Percentiles rank a stretch among this genome's conserved stretches.
phyloP scores from a whole-genome alignment of 2,113 vertebrate species.

The Porphyrio hochstetteri region DNA sequence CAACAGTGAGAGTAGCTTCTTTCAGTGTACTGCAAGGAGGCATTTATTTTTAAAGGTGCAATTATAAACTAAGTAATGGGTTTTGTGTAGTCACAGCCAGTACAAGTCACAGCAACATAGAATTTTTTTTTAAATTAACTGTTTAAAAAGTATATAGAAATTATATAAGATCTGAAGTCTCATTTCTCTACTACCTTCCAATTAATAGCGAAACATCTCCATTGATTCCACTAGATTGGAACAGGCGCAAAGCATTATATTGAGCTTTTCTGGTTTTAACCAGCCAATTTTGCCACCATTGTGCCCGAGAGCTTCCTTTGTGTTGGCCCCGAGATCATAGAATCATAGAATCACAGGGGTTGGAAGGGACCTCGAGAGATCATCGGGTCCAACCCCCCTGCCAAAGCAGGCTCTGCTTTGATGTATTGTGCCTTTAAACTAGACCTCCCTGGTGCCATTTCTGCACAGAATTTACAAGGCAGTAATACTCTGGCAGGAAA shows the following conservation, averaged over 20 bases:
- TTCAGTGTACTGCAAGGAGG: background rate
- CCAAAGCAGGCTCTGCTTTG: background rate
- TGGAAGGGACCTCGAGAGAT: too few relatives aligned
- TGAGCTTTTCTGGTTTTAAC: background rate
- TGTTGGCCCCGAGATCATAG: background rate
- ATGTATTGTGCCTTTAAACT: background rate
- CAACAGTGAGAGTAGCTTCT: background rate
- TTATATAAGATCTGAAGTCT: background rate
- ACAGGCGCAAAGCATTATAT: background rate
- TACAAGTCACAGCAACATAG: background rate
- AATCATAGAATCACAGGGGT: too few relatives aligned
- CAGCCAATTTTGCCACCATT: rapidly evolving
- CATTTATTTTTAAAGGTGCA: background rate
- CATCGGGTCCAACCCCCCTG: too few relatives aligned
- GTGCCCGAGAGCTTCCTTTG: background rate
- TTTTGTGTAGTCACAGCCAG: background rate
- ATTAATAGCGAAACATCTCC: background rate
- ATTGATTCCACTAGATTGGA: background rate
- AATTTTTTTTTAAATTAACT: background rate
- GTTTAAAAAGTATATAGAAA: background rate
- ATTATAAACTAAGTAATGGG: background rate
- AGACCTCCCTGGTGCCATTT: background rate
- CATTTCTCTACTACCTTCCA: background rate
- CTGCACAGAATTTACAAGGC: background rate
- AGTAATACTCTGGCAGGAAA: background rate